Base-by-base conservation (phyloP, 1,140 invertebrate genomes). In the Fopius arisanus region DNA sequence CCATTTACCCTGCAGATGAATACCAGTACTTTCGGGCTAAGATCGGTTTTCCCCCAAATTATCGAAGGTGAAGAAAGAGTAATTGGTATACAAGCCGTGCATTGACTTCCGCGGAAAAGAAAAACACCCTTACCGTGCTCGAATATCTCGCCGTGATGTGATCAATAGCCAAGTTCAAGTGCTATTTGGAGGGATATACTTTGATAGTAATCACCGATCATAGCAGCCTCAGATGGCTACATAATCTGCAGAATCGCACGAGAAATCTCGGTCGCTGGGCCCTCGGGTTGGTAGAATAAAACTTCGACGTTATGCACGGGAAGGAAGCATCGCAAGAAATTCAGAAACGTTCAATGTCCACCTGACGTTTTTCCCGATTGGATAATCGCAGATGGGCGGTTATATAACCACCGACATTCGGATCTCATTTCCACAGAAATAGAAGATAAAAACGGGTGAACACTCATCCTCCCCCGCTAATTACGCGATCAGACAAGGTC, bases 121-220 rank as follows among this genome's bases (percentile, higher is more conserved):
- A 76, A 12, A 89, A 83, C 70, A 59, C 75, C 0, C 77, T 78
- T 1, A 87, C 82, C 0, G 82, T 89, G 78, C 73, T 75, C 62
- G 89, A 90, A 80, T 81, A 51, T 19, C 28, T 70, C 3, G 43
- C 67, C 0, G 67, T 21, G 7, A 26, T 59, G 1, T 59, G 51
- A 21, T 59, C 21, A 6, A 59, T 59, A 6, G 21, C 14, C 14
- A 77, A 83, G 23, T 83, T 83, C 37, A 23, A 78, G n/a, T 70
- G 74, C 33, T n/a, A n/a, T n/a, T n/a, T n/a, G n/a, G n/a, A n/a
- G n/a, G n/a, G n/a, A n/a, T n/a, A n/a, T n/a, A n/a, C 80, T 26
- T 88, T 89, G 67, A 82, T 54, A 3, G 79, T 88, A 3, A 48
- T 82, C 14, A 88, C 86, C 2, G 87, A 90, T 72, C 86, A 89